A percentile compares a stretch with the other conserved stretches of the same genome.
These are phyloP conservation scores for Cryptotis parvus DNA, from an alignment of 2,113 vertebrate species.

Conservation along the genomic window DNA sequence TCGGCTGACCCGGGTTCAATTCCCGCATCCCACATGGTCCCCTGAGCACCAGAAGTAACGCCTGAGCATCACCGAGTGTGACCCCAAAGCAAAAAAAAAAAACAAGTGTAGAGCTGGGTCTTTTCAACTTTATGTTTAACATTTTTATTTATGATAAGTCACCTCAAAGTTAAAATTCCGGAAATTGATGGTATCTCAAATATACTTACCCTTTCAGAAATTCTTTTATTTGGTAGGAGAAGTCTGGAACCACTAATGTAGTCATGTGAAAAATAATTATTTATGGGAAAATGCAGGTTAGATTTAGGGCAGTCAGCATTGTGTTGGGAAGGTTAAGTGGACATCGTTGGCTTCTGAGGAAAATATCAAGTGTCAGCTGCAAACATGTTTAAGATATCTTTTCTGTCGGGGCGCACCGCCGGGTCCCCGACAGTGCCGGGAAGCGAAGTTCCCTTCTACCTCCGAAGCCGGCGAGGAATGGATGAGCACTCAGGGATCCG, in stretches of 20 bases:
- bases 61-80: no score
- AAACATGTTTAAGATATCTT: slow-evolving; percentile 27
- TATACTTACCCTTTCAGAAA: slow-evolving; percentile 26
- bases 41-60: no score
- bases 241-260: slow-evolving; percentile 2
- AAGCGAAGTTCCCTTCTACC: no score
- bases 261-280: slow-evolving; percentile 1
- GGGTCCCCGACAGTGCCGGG: no score
- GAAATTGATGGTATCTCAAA: slow-evolving; percentile 42
- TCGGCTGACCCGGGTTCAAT: no score
- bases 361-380: slow-evolving; percentile 29
- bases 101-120: not conserved
- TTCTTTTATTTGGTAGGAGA: slow-evolving; percentile 5
- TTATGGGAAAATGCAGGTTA: slow-evolving; percentile 1
- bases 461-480: no score
- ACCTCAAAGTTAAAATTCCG: slow-evolving; percentile 33
- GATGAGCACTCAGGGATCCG: no score
- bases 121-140: slow-evolving; percentile 35
- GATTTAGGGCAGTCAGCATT: slow-evolving; percentile 2
- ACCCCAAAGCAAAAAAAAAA: no score
- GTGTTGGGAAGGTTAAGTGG: slow-evolving; percentile 43
- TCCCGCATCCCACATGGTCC: no score
- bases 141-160: slow-evolving; percentile 2
- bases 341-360: not conserved
- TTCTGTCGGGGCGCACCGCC: no score